A percentile compares a stretch with the other conserved stretches of the same genome.
phyloP scores from a whole-genome alignment of 2,797 vertebrate genomes.

The Tangara arthus region DNA sequence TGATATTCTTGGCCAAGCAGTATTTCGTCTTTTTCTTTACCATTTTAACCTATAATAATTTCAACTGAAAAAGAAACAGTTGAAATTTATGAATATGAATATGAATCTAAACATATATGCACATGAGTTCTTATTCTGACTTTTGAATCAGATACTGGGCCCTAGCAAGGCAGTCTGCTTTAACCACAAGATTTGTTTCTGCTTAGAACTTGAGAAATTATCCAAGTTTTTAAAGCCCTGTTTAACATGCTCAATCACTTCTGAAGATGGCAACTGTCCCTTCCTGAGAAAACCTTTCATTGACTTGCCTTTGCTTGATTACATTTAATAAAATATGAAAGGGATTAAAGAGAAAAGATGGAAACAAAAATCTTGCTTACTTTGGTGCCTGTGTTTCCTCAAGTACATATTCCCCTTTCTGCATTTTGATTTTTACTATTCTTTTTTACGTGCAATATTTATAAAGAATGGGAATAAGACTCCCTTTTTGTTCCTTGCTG shows the following conservation, averaged over 20 bases:
- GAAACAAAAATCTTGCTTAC: not conserved
- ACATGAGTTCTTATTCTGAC: not conserved
- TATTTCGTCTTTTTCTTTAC: not conserved
- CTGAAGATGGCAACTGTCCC: not conserved
- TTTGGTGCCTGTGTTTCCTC: not conserved
- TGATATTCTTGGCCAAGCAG: not conserved
- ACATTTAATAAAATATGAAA: not conserved
- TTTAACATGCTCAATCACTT: not conserved
- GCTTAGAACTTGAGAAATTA: not conserved
- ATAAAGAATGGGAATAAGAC: not conserved
- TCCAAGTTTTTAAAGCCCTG: not conserved
- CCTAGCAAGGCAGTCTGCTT: not conserved
- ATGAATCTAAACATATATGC: not conserved
- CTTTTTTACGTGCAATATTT: not conserved
- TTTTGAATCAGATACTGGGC: not conserved
- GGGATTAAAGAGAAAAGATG: not conserved
- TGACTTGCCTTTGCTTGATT: not conserved
- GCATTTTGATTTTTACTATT: not conserved
- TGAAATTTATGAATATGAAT: not conserved
- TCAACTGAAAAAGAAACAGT: not conserved
- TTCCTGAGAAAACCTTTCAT: not conserved
- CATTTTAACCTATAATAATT: not conserved
- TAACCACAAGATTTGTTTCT: not conserved
- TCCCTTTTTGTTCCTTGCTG: not conserved
- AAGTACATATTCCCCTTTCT: not conserved